A percentile compares a stretch with the other conserved stretches of the same genome.
These are phyloP conservation scores for Acromyrmex heyeri DNA, from an alignment of 1,140 invertebrate genomes.

Conservation along the genomic window DNA sequence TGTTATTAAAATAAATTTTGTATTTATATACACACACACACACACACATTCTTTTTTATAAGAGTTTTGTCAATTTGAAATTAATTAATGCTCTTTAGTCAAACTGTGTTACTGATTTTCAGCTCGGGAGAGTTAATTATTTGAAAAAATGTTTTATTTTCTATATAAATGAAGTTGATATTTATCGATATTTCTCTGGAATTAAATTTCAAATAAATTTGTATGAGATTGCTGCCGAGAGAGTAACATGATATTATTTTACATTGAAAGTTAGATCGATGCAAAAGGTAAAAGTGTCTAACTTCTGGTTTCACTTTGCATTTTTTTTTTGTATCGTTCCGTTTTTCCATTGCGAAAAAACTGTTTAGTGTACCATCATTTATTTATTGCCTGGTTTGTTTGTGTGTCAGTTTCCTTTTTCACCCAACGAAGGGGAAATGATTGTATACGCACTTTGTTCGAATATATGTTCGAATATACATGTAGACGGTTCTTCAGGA, in stretches of 20 bases:
- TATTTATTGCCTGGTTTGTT: background rate
- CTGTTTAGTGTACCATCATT: background rate
- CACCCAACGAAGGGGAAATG: conserved; percentile 72
- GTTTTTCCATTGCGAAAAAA: background rate
- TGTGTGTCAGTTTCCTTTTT: background rate
- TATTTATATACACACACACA: too few relatives aligned
- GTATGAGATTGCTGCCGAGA: background rate
- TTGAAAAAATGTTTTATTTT: background rate
- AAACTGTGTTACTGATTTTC: too few relatives aligned
- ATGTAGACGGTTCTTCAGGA: conserved; percentile 60
- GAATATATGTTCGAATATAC: conserved; percentile 13
- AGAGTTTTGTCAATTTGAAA: too few relatives aligned
- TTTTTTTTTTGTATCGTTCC: background rate
- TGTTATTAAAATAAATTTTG: too few relatives aligned
- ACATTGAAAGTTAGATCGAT: background rate
- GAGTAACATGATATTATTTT: background rate
- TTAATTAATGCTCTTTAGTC: too few relatives aligned
- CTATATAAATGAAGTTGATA: background rate
- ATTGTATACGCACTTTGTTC: conserved; percentile 63
- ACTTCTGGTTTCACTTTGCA: conserved; percentile 33
- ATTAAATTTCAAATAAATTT: background rate
- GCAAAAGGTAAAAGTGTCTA: background rate
- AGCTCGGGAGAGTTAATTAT: background rate
- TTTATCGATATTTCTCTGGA: background rate
- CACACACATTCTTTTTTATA: too few relatives aligned